Evolutionary conservation across 2,888 invertebrate species (phyloP), one percentile per base, ranked within the genome.

Genomic region (Acronicta alni): DNA sequence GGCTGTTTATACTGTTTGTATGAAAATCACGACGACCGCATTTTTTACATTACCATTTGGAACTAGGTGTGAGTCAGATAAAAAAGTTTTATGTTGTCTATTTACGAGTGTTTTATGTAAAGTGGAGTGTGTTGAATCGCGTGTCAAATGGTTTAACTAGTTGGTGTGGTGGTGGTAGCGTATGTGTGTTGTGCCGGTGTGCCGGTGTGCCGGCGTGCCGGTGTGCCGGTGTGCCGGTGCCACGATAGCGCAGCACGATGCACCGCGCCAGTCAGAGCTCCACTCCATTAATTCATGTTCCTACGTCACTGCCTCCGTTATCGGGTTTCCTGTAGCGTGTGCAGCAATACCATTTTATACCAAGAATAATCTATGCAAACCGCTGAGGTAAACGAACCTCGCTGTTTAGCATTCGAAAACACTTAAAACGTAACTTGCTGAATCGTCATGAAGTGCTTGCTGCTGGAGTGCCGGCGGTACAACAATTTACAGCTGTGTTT

Each of bases 271-370:
- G 46, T 47, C 51, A 38, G 61, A 56, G 42, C 62, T 63, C 66
- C 62, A 74, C 67, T 63, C 65, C 63, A 75, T 75, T 80, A 82
- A 81, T 82, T 83, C 81, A 82, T 75, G 82, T 80, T 75, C 70
- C 80, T 82, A 84, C 80, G 79, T 83, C 84, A 79, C 84, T 79
- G 78, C 76, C 71, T 75, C 67, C 66, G 72, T 80, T 89, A 89
- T 89, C 88, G 64, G 60, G 67, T 78, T 87, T 87, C 88, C 89
- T 79, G 77, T 86, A 74, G 85, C 85, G 84, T 84, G 84, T 82
- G 79, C 79, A 76, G 76, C 71, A 62, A 74, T 61, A 61, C 64
- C 63, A 63, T 72, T 77, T 70, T 76, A 67, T 77, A 71, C 75
- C 70, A 54, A 70, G 55, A 62, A 77, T 80, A 79, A 81, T 83